A percentile compares a stretch with the other conserved stretches of the same genome.
Conservation (phyloP, 2,113 vertebrate species). For the Phasianus colchicus region DNA sequence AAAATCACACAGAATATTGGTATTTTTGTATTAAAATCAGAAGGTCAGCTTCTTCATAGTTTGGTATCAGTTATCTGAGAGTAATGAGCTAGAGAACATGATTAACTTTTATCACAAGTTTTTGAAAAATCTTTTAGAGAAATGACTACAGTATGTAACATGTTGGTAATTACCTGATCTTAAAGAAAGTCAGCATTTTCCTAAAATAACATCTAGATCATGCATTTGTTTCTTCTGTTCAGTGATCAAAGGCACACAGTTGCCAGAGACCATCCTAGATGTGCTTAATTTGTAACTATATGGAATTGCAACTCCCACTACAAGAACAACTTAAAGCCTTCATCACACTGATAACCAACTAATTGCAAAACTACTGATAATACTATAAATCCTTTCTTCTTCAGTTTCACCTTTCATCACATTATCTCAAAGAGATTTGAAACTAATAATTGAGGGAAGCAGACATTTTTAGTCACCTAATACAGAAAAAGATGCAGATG, state of each 20-base stretch:
- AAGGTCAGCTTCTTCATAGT: not conserved
- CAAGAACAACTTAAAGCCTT: not conserved
- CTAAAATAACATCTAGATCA: not conserved
- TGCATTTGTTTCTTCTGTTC: not conserved
- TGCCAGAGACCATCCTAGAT: not conserved
- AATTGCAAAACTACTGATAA: not conserved
- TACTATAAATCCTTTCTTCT: not conserved
- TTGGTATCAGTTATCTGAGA: not conserved
- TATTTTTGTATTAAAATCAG: not conserved
- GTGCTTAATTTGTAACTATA: not conserved
- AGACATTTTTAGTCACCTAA: not conserved
- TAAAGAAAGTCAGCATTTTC: not conserved
- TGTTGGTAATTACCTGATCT: not conserved
- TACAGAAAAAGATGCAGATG: not conserved
- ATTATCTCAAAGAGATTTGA: constrained; percentile 11
- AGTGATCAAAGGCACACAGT: not conserved
- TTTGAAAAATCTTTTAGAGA: not conserved
- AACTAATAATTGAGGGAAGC: not conserved
- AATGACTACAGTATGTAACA: not conserved
- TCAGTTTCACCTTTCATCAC: constrained; percentile 9
- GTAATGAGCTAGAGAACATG: not conserved
- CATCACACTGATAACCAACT: not conserved
- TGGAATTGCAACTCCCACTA: not conserved
- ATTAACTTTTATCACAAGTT: not conserved
- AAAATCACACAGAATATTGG: not conserved